Base-by-base conservation (phyloP, 2,797 vertebrate genomes). In the Remorina albescens region DNA sequence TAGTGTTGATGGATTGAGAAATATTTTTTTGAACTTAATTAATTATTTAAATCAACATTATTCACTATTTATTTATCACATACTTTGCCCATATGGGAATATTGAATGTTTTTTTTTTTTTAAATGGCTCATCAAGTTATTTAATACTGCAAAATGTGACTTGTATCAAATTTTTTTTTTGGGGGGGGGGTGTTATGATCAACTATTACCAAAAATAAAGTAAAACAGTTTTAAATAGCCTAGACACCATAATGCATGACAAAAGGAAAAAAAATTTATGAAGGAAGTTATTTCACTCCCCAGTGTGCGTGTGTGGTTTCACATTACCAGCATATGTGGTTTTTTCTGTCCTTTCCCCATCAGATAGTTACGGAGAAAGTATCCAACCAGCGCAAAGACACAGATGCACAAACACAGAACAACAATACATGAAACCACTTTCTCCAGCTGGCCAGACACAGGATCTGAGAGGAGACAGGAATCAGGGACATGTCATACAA, bases 261-360 rank as follows among this genome's bases (percentile, higher is more conserved):
- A 21, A 4, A 21, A 21, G 13, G 4, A 10, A 23, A 8, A 32
- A 8, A 25, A 57, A 10, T 9, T 42, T n/a, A 16, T 3, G 6
- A 49, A n/a, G 16, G 9, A 18, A 9, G 3, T 47, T 47, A 5
- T n/a, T 21, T 46, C n/a, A 21, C n/a, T 12, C 39, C 18, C 2
- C 13, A 66, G 18, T 23, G 13, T 53, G 30, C 41, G 3, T 42
- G 36, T 57, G 47, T 62, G 2, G 62, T 34, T 73, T 68, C 76
- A 28, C 30, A 26, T 90, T 87, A 94, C 91, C 90, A 93, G 76
- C 23, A 37, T 76, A 16, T 19, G 2, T 2, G 93, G 93, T 9
- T 30, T 88, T 51, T 71, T 82, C 32, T 83, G 81, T 75, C 76
- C 87, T 60, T 78, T 86, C 47, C 89, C 93, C 1, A 15, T 59